Percentiles rank a stretch among this genome's conserved stretches.
These are phyloP conservation scores for Sphaeramia orbicularis DNA, from an alignment of 2,797 vertebrate genomes.

Conservation along the genomic window DNA sequence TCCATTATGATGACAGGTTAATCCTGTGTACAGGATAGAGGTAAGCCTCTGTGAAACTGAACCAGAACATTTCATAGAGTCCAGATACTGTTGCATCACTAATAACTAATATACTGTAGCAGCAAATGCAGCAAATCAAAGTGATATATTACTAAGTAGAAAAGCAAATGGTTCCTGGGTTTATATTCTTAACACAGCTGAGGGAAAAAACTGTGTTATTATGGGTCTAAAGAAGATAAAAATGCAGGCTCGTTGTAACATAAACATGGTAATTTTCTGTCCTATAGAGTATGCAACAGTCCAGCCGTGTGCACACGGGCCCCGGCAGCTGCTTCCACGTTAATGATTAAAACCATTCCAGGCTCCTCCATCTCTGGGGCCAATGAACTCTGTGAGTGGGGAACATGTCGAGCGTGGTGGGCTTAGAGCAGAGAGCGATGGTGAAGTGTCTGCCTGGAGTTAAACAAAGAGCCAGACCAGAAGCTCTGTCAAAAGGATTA, in stretches of 20 bases:
- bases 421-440: slow-evolving; percentile 25
- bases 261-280: slow-evolving; percentile 10
- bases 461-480: slow-evolving; percentile 40
- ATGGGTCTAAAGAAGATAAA: neutral
- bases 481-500: slow-evolving; percentile 43
- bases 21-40: neutral
- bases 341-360: slow-evolving; percentile 39
- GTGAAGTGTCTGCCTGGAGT: slow-evolving; percentile 14
- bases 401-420: slow-evolving; percentile 3
- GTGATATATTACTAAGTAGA: no score
- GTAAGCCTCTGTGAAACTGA: neutral
- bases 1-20: neutral
- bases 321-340: neutral
- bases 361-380: slow-evolving; percentile 13
- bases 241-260: neutral
- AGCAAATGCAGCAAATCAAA: neutral
- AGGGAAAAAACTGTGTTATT: neutral
- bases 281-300: neutral
- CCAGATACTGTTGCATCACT: neutral
- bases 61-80: neutral
- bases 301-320: slow-evolving; percentile 10
- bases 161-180: neutral
- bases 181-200: neutral
- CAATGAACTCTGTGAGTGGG: slow-evolving; percentile 33
- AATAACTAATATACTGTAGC: neutral